Evolutionary conservation across 2,888 invertebrate species (phyloP), one percentile per base, ranked within the genome.

Genomic region (Invenusta paracnida): DNA sequence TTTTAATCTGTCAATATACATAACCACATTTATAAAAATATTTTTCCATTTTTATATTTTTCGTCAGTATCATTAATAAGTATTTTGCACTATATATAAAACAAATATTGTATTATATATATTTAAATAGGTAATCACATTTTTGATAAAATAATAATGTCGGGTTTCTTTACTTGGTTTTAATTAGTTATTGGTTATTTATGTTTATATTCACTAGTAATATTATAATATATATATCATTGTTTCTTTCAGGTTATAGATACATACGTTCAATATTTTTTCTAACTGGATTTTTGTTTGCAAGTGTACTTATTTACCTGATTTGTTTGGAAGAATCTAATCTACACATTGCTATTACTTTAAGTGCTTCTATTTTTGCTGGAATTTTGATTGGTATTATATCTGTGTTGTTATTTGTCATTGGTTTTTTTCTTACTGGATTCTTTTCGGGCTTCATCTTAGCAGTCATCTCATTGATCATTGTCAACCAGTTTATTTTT

Each of bases 231-330:
- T n/a, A n/a, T n/a, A n/a, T n/a, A n/a, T n/a, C n/a, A n/a, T 79
- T 79, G n/a, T 82, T 29, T 29, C 28, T 82, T 82, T 29, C 82
- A 82, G 82, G 82, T 5, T 82, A 82, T 27, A 11, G 82, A 5
- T 82, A 82, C 28, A 11, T 82, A 2, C 29, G 31, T 5, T 29
- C 82, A 5, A 23, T 30, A 11, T 82, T 82, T 27, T 28, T 82
- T 27, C 2, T 82, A 2, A 82, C 82, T 23, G 82, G 82, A 82
- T 82, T 82, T 82, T 13, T 82, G 2, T 82, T 82, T 82, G 82
- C 29, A 29, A 82, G 82, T 82, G n/a, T 82, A 2, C 27, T 82
- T 11, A 29, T 82, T 29, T 82, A 82, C 82, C 29, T 82, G 27
- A 82, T 82, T 29, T 82, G 82, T 29, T 13, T 82, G 1, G 29